phyloP scores from a whole-genome alignment of 1,140 invertebrate genomes.

The Pseudomyrmex concolor region DNA sequence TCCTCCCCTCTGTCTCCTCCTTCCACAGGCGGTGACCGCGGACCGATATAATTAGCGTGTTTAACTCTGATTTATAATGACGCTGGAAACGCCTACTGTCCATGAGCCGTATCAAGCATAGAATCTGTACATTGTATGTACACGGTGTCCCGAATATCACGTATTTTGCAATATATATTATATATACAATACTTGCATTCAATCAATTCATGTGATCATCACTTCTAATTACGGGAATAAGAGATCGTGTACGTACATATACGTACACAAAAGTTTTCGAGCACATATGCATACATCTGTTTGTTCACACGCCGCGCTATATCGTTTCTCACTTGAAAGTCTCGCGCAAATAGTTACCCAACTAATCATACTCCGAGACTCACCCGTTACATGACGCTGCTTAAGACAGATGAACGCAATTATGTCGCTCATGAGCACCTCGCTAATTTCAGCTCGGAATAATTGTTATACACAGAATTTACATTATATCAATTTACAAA shows the following conservation, averaged over 20 bases:
- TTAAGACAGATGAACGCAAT: slow-evolving; percentile 49
- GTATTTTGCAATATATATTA: neutral
- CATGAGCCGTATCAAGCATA: slow-evolving; percentile 70
- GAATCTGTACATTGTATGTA: slow-evolving; percentile 35
- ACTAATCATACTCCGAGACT: slow-evolving; percentile 22
- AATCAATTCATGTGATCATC: slow-evolving; percentile 63
- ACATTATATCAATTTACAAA: slow-evolving; percentile 8
- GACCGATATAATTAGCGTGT: slow-evolving; percentile 81
- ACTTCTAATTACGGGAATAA: slow-evolving; percentile 57
- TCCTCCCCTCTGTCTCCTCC: slow-evolving; percentile 31
- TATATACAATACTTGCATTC: no score
- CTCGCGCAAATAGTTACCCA: slow-evolving; percentile 56
- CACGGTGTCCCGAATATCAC: neutral
- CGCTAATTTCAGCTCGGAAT: slow-evolving; percentile 32
- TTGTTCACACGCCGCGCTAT: slow-evolving; percentile 31
- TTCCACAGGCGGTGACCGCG: slow-evolving; percentile 45
- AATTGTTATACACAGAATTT: slow-evolving; percentile 5
- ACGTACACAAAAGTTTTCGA: slow-evolving; percentile 3
- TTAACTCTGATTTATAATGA: slow-evolving; percentile 83
- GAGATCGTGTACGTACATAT: neutral
- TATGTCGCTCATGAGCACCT: slow-evolving; percentile 40
- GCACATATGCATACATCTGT: slow-evolving; percentile 16
- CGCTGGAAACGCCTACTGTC: slow-evolving; percentile 81
- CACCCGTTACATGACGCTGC: slow-evolving; percentile 36
- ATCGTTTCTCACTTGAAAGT: slow-evolving; percentile 48